phyloP scores from a whole-genome alignment of 2,888 invertebrate species.

The Phyllotreta cruciferae region DNA sequence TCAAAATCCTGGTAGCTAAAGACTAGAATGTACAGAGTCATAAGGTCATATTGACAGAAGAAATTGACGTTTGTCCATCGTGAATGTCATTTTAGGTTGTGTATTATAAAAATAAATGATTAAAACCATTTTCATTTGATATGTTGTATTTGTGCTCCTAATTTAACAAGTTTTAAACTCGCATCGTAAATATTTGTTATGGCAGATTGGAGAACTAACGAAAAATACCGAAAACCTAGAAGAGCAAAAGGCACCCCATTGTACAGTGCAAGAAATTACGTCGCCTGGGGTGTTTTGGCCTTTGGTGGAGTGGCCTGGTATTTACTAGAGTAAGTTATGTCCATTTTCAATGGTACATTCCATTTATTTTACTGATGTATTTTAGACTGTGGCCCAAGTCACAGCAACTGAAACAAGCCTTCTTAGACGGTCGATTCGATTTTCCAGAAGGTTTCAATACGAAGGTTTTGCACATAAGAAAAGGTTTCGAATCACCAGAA shows the following conservation, averaged over 20 bases:
- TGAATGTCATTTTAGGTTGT: too few relatives aligned
- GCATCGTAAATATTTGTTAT: conserved; percentile 16
- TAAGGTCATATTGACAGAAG: too few relatives aligned
- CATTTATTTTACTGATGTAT: conserved; percentile 2
- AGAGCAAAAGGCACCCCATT: conserved; percentile 72
- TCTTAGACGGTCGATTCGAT: conserved; percentile 47
- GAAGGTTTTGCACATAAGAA: conserved; percentile 35
- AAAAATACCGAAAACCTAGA: conserved; percentile 67
- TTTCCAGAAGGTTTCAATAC: conserved; percentile 42
- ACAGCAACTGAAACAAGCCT: conserved; percentile 43
- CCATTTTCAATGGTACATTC: neutral
- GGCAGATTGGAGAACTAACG: conserved; percentile 53
- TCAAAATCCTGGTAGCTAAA: too few relatives aligned
- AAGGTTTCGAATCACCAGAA: conserved; percentile 32
- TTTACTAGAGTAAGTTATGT: conserved; percentile 63
- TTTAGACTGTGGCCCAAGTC: conserved; percentile 49
- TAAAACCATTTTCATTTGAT: too few relatives aligned
- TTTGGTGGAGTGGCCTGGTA: conserved; percentile 59
- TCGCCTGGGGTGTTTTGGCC: conserved; percentile 61
- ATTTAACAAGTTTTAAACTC: too few relatives aligned
- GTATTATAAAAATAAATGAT: too few relatives aligned
- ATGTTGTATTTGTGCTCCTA: too few relatives aligned
- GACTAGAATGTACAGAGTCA: too few relatives aligned
- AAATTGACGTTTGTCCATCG: too few relatives aligned
- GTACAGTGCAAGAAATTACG: conserved; percentile 64